Evolutionary conservation across 1,140 invertebrate genomes (phyloP).

Genomic region (Lepidurus apus): DNA sequence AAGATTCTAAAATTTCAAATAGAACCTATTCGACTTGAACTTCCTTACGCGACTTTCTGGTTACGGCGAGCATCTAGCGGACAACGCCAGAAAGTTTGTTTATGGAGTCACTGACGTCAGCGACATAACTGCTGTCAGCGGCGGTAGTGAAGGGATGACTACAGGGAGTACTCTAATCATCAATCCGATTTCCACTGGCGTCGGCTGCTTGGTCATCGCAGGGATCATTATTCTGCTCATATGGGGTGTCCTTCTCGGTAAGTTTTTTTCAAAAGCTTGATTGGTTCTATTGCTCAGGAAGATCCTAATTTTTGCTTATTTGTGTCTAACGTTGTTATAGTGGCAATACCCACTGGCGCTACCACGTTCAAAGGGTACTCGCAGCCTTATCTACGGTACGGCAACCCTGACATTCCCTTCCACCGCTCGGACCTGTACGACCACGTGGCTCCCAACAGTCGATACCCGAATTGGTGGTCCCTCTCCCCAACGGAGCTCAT

Average conservation of each 20-base stretch:
- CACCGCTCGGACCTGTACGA: not conserved
- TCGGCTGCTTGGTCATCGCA: not conserved
- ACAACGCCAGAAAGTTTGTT: too few species aligned
- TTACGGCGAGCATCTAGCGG: too few species aligned
- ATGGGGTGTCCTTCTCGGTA: not conserved
- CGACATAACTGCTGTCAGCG: not conserved
- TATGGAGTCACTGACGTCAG: not conserved
- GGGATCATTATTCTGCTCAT: not conserved
- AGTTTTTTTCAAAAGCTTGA: not conserved
- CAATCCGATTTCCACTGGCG: not conserved
- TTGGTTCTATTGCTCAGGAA: not conserved
- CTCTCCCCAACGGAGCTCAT: not conserved
- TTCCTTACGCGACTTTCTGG: too few species aligned
- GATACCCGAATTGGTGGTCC: not conserved
- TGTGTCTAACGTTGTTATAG: not conserved
- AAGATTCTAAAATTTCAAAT: too few species aligned
- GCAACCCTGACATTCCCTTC: not conserved
- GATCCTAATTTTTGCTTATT: not conserved
- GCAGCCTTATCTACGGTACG: conserved; percentile 13
- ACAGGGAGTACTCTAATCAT: not conserved
- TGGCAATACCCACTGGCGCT: not conserved
- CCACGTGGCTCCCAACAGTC: not conserved
- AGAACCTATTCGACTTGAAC: too few species aligned
- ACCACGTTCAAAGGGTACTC: not conserved
- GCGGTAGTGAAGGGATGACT: not conserved